phyloP scores from a whole-genome alignment of 2,888 invertebrate genomes.

The Cantharis rustica region DNA sequence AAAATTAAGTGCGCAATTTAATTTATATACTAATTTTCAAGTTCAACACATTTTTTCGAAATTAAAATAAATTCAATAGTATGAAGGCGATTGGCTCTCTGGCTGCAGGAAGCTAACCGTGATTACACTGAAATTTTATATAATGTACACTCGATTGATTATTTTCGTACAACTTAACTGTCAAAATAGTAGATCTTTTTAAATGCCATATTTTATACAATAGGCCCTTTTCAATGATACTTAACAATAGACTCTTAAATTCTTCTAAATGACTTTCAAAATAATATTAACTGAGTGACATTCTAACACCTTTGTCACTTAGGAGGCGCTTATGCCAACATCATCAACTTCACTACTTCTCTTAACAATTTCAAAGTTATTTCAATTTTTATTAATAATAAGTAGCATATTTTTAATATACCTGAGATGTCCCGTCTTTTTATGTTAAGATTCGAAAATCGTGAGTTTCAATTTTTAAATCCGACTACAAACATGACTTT shows the following conservation, averaged over 20 bases:
- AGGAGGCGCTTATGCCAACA: slow-evolving; percentile 16
- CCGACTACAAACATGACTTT: neutral
- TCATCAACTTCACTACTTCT: neutral
- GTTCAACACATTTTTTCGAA: neutral
- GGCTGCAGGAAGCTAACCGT: neutral
- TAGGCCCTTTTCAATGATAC: slow-evolving; percentile 26
- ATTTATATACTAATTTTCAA: neutral
- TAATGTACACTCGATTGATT: neutral
- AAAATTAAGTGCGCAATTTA: neutral
- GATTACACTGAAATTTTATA: neutral
- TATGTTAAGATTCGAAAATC: neutral
- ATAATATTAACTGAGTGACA: slow-evolving; percentile 31
- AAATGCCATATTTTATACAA: slow-evolving; percentile 21
- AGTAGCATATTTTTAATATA: neutral
- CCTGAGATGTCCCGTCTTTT: neutral
- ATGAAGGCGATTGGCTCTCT: neutral
- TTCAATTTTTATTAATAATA: neutral
- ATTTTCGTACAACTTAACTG: slow-evolving; percentile 18
- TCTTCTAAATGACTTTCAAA: slow-evolving; percentile 31
- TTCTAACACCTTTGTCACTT: slow-evolving; percentile 32
- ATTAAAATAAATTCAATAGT: neutral
- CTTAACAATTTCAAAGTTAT: neutral
- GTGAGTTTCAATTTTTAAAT: neutral
- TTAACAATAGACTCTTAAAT: slow-evolving; percentile 27
- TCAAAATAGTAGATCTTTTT: slow-evolving; percentile 26